Conservation (phyloP, 1,140 invertebrate species). For the Cephus cinctus region DNA sequence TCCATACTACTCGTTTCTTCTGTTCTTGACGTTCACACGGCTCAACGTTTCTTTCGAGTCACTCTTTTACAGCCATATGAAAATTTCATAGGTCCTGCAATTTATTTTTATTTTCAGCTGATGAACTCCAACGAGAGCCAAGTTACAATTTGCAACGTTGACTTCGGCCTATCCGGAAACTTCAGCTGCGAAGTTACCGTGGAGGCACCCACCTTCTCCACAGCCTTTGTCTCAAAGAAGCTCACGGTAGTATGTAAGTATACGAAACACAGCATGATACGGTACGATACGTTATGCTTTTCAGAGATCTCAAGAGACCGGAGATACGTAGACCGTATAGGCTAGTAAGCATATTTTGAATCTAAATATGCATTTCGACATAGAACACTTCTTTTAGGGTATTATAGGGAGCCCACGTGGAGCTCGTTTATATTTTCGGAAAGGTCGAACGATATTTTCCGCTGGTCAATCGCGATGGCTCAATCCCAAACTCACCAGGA, state of each 20-base stretch:
- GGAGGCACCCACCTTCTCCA: constrained; percentile 74
- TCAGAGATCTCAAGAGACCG: not conserved
- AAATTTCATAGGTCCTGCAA: no score
- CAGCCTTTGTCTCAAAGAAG: constrained; percentile 62
- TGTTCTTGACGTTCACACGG: no score
- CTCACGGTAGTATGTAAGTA: constrained; percentile 76
- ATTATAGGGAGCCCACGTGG: not conserved
- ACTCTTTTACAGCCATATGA: no score
- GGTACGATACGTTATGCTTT: not conserved
- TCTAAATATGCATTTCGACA: not conserved
- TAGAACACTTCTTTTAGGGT: no score
- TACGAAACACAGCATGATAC: not conserved
- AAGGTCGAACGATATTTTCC: not conserved
- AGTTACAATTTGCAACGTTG: constrained; percentile 70
- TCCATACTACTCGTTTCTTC: no score
- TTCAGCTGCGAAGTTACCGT: constrained; percentile 86
- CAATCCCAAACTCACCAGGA: no score
- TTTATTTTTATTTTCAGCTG: constrained; percentile 62
- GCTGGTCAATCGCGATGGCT: not conserved
- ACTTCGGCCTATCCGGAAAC: constrained; percentile 73
- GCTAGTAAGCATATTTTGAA: no score
- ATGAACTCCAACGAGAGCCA: constrained; percentile 71
- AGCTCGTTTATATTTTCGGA: not conserved
- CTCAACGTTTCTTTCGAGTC: no score
- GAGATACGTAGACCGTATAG: not conserved